A percentile compares a stretch with the other conserved stretches of the same genome.
These are phyloP conservation scores for Drosophila macrospina DNA, from an alignment of 2,888 invertebrate species.

Conservation along the genomic window DNA sequence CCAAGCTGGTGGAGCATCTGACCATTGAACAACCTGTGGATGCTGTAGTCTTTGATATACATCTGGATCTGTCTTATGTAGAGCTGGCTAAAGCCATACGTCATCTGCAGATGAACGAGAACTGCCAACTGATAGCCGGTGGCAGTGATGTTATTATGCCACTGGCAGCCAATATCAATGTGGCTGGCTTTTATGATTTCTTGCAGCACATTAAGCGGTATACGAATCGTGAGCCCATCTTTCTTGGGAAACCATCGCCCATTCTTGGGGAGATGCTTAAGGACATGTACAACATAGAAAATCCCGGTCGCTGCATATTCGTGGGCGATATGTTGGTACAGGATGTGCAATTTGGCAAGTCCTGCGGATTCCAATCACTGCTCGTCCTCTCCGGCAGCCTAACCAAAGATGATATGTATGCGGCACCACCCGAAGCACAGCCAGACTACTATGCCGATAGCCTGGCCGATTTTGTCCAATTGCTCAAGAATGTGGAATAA, in stretches of 20 bases:
- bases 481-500: constrained; percentile 57
- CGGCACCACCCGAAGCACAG: constrained; percentile 59
- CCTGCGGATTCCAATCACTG: constrained; percentile 90
- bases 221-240: constrained; percentile 81
- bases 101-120: constrained; percentile 85
- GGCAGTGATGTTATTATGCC: constrained; percentile 82
- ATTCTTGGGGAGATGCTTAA: constrained; percentile 82
- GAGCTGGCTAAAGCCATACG: constrained; percentile 85
- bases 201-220: constrained; percentile 71
- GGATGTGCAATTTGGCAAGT: constrained; percentile 91
- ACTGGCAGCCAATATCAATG: constrained; percentile 67
- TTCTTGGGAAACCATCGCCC: constrained; percentile 86
- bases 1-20: constrained; percentile 55
- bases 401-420: constrained; percentile 73
- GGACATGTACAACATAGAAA: constrained; percentile 85
- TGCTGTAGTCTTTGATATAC: constrained; percentile 86
- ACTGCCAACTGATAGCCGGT: constrained; percentile 85
- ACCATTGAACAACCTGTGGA: constrained; percentile 78
- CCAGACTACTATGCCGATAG: constrained; percentile 83
- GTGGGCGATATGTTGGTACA: constrained; percentile 94
- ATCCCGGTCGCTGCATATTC: constrained; percentile 90
- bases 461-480: constrained; percentile 74
- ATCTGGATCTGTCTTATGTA: constrained; percentile 84
- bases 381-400: constrained; percentile 88
- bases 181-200: constrained; percentile 80